These are phyloP conservation scores for Tapirus indicus DNA, from an alignment of 2,797 vertebrate species.

Conservation along the genomic window DNA sequence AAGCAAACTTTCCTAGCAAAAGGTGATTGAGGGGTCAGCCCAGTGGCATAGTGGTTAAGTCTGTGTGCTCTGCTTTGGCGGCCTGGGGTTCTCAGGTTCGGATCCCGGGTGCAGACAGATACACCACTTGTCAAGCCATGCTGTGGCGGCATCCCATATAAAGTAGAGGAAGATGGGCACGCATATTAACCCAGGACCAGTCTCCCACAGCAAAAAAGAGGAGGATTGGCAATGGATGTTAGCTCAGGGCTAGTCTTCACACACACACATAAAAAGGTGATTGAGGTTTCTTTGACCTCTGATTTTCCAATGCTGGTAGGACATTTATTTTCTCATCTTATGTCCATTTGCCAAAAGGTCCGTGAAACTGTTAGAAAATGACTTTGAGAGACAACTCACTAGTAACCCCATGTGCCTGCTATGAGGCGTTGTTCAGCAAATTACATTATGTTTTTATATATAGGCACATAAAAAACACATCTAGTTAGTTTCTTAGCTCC, in stretches of 20 bases:
- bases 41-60: no score
- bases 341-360: neutral
- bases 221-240: no score
- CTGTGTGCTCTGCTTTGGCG: no score
- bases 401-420: neutral
- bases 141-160: no score
- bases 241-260: no score
- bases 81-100: no score
- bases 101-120: no score
- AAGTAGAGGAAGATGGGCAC: no score
- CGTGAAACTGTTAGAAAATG: neutral
- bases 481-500: neutral
- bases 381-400: neutral
- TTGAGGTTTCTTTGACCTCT: neutral
- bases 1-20: slow-evolving; percentile 5
- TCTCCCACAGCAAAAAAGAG: no score
- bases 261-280: neutral
- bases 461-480: neutral
- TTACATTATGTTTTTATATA: neutral
- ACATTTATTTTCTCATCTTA: neutral
- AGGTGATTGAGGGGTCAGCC: neutral
- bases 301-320: neutral
- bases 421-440: neutral
- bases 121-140: no score
- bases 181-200: no score